Evolutionary conservation across 2,113 vertebrate genomes (phyloP).

Genomic region (Podarcis muralis): DNA sequence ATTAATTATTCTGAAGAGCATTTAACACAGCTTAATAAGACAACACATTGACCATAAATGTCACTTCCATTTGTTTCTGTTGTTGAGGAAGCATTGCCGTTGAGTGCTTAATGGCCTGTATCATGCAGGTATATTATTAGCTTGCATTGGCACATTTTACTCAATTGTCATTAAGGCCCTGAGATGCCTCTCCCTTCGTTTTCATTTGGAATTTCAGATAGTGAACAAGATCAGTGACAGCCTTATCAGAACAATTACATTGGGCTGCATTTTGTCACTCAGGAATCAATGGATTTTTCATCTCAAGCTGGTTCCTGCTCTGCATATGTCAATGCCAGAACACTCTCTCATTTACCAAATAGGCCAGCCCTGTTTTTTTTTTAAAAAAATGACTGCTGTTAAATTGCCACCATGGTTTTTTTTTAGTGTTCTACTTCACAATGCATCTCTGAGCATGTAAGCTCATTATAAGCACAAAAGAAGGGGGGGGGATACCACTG

Average conservation of each 20-base stretch:
- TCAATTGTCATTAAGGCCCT: constrained; percentile 57
- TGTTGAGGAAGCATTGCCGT: constrained; percentile 41
- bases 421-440: constrained; percentile 30
- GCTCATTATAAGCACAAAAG: constrained; percentile 30
- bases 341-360: constrained; percentile 60
- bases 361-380: neutral
- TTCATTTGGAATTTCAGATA: constrained; percentile 49
- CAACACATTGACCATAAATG: constrained; percentile 54
- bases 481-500: constrained; percentile 25
- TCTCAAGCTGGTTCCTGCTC: constrained; percentile 55
- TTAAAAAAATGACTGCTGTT: constrained; percentile 6
- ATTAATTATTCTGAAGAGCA: constrained; percentile 61
- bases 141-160: constrained; percentile 58
- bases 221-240: constrained; percentile 53
- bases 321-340: constrained; percentile 60
- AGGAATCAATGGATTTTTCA: constrained; percentile 65
- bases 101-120: constrained; percentile 65
- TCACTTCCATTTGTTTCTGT: constrained; percentile 59
- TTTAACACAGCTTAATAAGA: constrained; percentile 61
- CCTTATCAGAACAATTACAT: constrained; percentile 62
- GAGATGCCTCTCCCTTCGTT: constrained; percentile 51
- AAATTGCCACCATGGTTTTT: constrained; percentile 18
- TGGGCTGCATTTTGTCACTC: constrained; percentile 55
- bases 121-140: constrained; percentile 67
- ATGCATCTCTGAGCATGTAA: constrained; percentile 3